Base-by-base conservation (phyloP, 2,888 invertebrate genomes). In the Parnassius smintheus region DNA sequence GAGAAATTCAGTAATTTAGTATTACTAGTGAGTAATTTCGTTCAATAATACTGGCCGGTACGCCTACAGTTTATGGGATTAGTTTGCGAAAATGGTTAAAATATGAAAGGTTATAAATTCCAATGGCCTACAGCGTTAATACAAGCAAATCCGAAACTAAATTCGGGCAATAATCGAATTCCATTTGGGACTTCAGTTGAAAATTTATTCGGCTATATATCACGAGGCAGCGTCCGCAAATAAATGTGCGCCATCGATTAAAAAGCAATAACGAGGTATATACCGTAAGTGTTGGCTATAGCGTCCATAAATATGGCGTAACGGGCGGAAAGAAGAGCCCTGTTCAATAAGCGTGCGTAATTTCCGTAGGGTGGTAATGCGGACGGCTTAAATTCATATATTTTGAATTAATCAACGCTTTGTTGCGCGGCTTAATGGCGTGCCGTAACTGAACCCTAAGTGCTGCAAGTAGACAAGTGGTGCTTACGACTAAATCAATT, bases 161-260 rank as follows among this genome's bases (percentile, higher is more conserved):
- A 55, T 55, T 18, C 55, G n/a, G 18, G 44, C 11, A 55, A n/a
- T 55, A 55, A 55, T 44, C 55, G 55, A 44, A 55, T 44, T 18
- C 18, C 55, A 55, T 44, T 55, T 18, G 18, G 44, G 55, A 45
- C 55, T 13, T 44, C 3, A 22, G 9, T 18, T 10, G 13, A 44
- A 44, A 55, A 55, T 55, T 55, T 55, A 55, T 55, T 35, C 44
- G 55, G 12, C 45, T 45, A 44, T 55, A 55, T 55, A 55, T 55
- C 44, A 55, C 55, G 42, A 45, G 10, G 44, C 44, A 12, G 55
- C 45, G n/a, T n/a, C 44, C 55, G n/a, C 55, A 18, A 18, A 55
- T 55, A 55, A 55, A 55, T 55, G 44, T 13, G 55, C 55, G n/a
- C 10, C 55, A 18, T 18, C 55, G 55, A 55, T 44, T 55, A 55